Percentiles rank a stretch among this genome's conserved stretches.
Evolutionary conservation across 2,113 vertebrate species (phyloP).

Genomic region (Condylura cristata): DNA sequence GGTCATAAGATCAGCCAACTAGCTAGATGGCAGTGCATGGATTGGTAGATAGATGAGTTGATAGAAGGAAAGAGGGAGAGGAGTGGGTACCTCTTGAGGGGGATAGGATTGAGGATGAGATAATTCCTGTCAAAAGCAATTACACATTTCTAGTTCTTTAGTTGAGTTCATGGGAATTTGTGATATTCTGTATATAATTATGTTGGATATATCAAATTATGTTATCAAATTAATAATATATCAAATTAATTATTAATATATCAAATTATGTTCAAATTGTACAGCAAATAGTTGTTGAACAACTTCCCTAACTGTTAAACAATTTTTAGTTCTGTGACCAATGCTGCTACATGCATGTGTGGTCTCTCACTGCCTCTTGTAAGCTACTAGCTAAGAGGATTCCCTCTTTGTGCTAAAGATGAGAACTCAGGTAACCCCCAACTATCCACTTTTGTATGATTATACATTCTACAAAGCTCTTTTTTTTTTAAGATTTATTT

Average conservation of each 20-base stretch:
- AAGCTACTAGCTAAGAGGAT: neutral
- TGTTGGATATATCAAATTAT: neutral
- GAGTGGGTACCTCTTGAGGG: neutral
- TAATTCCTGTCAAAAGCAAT: neutral
- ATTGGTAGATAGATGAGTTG: too few relatives aligned
- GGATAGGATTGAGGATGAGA: neutral
- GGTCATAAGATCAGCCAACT: neutral
- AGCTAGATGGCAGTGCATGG: neutral
- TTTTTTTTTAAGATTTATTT: too few relatives aligned
- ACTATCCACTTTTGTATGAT: neutral
- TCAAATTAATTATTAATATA: neutral
- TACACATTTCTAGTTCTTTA: neutral
- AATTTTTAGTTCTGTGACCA: neutral
- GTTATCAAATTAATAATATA: neutral
- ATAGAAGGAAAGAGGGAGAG: neutral
- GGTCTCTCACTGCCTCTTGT: neutral
- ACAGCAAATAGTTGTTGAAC: neutral
- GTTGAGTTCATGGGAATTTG: neutral
- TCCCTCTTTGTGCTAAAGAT: neutral
- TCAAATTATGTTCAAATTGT: neutral
- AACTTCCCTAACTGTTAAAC: neutral
- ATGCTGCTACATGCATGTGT: neutral
- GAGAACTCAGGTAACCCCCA: neutral
- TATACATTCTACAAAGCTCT: neutral
- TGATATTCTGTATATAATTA: neutral